Evolutionary conservation across 2,888 invertebrate genomes (phyloP).

Genomic region (Globia sparganii): DNA sequence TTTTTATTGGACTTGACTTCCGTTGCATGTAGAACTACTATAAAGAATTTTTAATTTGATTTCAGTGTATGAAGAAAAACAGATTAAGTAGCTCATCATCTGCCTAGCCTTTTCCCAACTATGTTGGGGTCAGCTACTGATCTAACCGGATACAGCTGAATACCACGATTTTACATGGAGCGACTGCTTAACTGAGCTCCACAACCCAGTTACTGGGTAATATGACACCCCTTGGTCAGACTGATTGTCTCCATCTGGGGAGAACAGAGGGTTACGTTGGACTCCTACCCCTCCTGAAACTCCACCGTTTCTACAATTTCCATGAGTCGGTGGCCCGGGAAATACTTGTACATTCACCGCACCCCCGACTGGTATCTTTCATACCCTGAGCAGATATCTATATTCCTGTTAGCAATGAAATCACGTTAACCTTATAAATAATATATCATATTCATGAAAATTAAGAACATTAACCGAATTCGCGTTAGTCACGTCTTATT

Average conservation of each 20-base stretch:
- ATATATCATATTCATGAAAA: conserved; percentile 28
- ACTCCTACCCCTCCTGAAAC: not conserved
- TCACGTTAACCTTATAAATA: conserved; percentile 14
- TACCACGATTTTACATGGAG: too few species aligned
- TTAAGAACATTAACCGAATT: conserved; percentile 43
- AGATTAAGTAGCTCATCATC: too few species aligned
- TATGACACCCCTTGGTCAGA: too few species aligned
- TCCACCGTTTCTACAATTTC: not conserved
- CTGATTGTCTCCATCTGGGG: not conserved
- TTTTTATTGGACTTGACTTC: not conserved
- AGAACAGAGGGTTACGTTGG: too few species aligned
- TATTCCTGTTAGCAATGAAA: not conserved
- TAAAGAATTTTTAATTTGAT: not conserved
- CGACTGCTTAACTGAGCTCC: not conserved
- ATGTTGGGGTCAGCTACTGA: not conserved
- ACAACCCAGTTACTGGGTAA: not conserved
- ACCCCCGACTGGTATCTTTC: too few species aligned
- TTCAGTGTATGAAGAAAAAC: too few species aligned
- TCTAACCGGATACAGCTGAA: not conserved
- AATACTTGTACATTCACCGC: not conserved
- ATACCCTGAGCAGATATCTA: not conserved
- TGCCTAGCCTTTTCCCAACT: not conserved
- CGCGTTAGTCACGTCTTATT: conserved; percentile 55
- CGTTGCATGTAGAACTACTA: not conserved
- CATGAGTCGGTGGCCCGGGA: not conserved